Percentiles rank a stretch among this genome's conserved stretches.
Conservation (phyloP, 2,797 vertebrate genomes). For the Fundulus diaphanus region DNA sequence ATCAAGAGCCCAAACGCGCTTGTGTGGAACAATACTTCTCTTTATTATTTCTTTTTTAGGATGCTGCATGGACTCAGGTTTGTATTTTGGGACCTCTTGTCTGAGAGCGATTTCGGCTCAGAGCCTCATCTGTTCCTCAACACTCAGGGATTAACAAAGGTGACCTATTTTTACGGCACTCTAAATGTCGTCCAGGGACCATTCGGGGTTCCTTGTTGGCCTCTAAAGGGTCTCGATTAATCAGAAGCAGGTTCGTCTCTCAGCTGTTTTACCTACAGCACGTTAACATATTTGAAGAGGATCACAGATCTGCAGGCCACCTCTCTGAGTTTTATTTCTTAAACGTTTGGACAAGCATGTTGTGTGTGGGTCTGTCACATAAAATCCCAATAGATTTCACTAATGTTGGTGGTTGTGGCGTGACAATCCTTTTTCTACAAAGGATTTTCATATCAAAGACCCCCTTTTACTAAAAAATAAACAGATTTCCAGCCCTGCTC, state of each 20-base stretch:
- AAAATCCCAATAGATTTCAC: background rate
- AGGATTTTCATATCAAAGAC: too few species aligned
- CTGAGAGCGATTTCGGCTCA: constrained; percentile 39
- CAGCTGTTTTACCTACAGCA: constrained; percentile 11
- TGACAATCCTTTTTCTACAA: too few species aligned
- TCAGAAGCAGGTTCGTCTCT: constrained; percentile 15
- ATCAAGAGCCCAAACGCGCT: constrained; percentile 41
- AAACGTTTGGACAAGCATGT: background rate
- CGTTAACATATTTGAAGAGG: background rate
- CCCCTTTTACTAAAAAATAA: too few species aligned
- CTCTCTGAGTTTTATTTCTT: background rate
- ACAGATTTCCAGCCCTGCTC: too few species aligned
- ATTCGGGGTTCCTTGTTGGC: constrained; percentile 11
- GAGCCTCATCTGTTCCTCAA: constrained; percentile 40
- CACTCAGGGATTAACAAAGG: constrained; percentile 45
- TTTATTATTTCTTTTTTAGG: background rate
- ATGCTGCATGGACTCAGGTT: constrained; percentile 33
- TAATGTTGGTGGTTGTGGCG: background rate
- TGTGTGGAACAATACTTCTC: constrained; percentile 12
- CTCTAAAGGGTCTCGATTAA: constrained; percentile 19
- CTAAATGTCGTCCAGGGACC: constrained; percentile 21
- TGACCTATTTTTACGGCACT: constrained; percentile 56
- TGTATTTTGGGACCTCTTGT: constrained; percentile 44
- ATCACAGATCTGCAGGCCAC: background rate
- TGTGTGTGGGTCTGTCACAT: background rate